Evolutionary conservation across 2,113 vertebrate species (phyloP).

Genomic region (Phyllostomus hastatus): DNA sequence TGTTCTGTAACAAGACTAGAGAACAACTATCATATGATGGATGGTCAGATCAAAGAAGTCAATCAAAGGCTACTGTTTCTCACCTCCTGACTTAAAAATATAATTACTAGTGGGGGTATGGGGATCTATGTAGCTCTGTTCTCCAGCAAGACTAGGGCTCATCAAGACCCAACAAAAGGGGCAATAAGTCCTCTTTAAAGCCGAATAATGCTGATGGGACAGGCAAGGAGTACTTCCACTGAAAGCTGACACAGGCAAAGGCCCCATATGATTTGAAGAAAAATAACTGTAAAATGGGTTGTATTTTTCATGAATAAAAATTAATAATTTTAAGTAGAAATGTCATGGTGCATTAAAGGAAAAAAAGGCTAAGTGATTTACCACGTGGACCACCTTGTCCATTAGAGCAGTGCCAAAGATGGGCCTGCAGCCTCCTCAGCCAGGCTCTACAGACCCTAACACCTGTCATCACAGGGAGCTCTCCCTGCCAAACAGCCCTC

Average conservation of each 20-base stretch:
- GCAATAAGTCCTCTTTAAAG: too few species aligned
- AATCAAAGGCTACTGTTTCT: not conserved
- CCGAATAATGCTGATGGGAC: rapidly evolving
- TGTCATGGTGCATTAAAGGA: not conserved
- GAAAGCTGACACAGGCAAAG: too few species aligned
- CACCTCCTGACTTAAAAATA: not conserved
- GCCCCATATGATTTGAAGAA: rapidly evolving
- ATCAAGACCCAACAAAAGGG: not conserved
- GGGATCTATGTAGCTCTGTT: not conserved
- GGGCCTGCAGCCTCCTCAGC: not conserved
- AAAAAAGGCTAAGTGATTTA: not conserved
- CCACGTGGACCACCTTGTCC: not conserved
- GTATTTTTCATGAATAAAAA: not conserved
- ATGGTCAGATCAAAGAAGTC: not conserved
- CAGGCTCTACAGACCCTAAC: not conserved
- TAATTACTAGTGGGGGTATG: rapidly evolving
- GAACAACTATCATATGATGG: not conserved
- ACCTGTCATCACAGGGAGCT: rapidly evolving
- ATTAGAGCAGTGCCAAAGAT: not conserved
- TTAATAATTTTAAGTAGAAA: not conserved
- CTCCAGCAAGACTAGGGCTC: not conserved
- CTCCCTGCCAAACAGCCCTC: not conserved
- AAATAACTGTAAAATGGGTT: not conserved
- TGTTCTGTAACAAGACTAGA: not conserved
- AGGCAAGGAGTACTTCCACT: not conserved